These are phyloP conservation scores for Syndactyla subalaris DNA, from an alignment of 2,797 vertebrate genomes.

Conservation along the genomic window DNA sequence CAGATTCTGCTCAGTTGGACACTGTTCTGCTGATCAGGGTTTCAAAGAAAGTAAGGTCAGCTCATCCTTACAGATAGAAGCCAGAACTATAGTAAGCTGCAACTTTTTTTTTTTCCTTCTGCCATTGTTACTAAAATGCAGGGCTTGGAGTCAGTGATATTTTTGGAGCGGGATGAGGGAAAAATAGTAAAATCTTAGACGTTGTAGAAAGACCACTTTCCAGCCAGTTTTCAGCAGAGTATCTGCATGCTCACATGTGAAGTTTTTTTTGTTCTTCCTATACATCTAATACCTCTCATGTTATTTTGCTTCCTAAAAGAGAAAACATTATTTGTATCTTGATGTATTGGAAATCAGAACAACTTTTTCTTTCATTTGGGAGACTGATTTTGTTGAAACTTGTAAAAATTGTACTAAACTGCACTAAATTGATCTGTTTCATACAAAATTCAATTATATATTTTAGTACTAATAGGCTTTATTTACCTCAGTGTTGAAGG, in stretches of 20 bases:
- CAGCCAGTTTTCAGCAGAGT: background rate
- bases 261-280: background rate
- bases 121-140: background rate
- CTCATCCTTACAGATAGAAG: background rate
- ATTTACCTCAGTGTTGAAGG: background rate
- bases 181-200: background rate
- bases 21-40: background rate
- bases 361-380: background rate
- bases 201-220: background rate
- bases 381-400: background rate
- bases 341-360: background rate
- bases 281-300: background rate
- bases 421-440: background rate
- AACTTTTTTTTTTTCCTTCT: rapidly evolving
- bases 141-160: background rate
- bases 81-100: background rate
- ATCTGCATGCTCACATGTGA: background rate
- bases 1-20: background rate
- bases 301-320: background rate
- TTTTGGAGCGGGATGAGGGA: background rate
- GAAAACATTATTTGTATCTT: background rate
- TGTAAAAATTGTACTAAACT: background rate
- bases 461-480: background rate
- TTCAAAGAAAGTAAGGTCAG: background rate
- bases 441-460: background rate